phyloP scores from a whole-genome alignment of 2,113 vertebrate species.

The Menura novaehollandiae region DNA sequence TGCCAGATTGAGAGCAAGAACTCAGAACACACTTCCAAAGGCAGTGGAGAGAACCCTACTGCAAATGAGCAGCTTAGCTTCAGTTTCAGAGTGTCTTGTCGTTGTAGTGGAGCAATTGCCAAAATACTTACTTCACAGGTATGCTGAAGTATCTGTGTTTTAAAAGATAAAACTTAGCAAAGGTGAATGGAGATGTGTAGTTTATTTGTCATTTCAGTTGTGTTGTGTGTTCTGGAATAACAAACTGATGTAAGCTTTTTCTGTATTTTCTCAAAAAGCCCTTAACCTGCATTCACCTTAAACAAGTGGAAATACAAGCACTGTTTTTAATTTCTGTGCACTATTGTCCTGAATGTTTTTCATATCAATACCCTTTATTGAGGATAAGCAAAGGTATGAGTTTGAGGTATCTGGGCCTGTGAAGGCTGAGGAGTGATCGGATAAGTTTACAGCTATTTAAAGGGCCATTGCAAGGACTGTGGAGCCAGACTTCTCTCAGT shows the following conservation, averaged over 20 bases:
- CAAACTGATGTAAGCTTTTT: neutral
- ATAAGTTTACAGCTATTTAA: neutral
- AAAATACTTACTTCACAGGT: constrained; percentile 81
- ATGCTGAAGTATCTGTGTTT: neutral
- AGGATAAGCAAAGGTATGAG: neutral
- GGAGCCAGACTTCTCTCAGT: neutral
- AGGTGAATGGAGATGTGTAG: neutral
- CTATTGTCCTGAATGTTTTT: neutral
- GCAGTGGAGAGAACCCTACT: neutral
- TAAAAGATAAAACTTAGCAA: neutral
- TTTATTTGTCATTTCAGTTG: neutral
- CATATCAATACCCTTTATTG: neutral
- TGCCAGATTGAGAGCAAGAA: neutral
- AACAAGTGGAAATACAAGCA: neutral
- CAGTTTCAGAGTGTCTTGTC: constrained; percentile 88
- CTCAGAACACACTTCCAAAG: neutral
- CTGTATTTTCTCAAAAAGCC: neutral
- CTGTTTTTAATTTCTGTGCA: neutral
- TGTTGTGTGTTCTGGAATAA: neutral
- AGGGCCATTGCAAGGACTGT: rapidly evolving
- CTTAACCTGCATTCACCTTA: neutral
- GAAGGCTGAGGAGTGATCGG: neutral
- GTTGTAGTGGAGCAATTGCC: constrained; percentile 81
- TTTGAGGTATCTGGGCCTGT: neutral
- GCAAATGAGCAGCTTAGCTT: neutral